A percentile compares a stretch with the other conserved stretches of the same genome.
Evolutionary conservation across 2,797 vertebrate species (phyloP).

Genomic region (Furcifer pardalis): DNA sequence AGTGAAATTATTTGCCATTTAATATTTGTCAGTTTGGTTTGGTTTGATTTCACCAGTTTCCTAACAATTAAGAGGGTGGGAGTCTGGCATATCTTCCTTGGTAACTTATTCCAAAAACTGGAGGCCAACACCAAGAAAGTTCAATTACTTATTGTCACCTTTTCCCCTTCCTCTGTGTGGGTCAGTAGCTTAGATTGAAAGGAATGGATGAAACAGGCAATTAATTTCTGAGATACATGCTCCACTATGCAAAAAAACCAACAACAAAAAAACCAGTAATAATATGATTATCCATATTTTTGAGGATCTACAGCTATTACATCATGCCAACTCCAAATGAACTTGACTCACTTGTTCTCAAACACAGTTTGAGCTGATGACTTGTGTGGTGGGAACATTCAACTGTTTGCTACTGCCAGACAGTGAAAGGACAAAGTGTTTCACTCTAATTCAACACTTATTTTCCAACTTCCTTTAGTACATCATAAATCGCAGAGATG

Average conservation of each 20-base stretch:
- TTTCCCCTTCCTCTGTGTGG: too few species aligned
- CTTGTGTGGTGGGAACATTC: neutral
- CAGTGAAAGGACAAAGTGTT: constrained; percentile 2
- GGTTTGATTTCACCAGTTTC: too few species aligned
- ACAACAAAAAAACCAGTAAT: neutral
- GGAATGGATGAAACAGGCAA: too few species aligned
- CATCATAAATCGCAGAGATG: neutral
- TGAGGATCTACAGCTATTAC: neutral
- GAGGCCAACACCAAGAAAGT: too few species aligned
- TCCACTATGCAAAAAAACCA: neutral
- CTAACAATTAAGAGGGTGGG: too few species aligned
- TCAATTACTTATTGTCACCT: too few species aligned
- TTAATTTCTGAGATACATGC: too few species aligned
- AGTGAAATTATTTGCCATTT: neutral
- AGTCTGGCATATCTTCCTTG: too few species aligned
- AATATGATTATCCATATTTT: neutral
- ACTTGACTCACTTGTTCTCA: neutral
- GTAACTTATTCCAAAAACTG: too few species aligned
- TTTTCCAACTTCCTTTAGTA: constrained; percentile 12
- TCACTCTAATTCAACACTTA: neutral
- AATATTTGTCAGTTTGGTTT: neutral
- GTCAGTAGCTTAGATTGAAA: too few species aligned
- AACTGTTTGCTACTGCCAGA: neutral
- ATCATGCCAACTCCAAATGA: neutral
- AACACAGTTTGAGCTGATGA: neutral